Evolutionary conservation across 2,797 vertebrate genomes (phyloP), one percentile per base, ranked within the genome.

Genomic region (Sus cebifrons): DNA sequence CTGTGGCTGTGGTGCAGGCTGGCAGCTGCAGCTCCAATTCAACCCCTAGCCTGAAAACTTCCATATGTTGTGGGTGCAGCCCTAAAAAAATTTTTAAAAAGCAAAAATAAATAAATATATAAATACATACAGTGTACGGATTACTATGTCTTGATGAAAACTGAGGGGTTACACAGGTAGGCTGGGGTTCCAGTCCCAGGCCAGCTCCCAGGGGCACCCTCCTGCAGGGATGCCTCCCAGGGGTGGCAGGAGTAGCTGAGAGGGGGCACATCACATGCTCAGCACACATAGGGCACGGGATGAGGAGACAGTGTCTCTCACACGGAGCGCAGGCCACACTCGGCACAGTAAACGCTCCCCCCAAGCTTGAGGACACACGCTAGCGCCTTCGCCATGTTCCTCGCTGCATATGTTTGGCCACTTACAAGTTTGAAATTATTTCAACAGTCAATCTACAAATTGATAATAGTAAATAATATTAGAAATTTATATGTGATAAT

Each of bases 261-360:
- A 18, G 2, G 13, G 12, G 84, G 52, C 0, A 5, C 1, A 15
- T 29, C 73, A 0, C 4, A 21, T 6, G 29, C 60, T 2, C 6
- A 0, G n/a, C 9, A 16, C 73, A 12, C 2, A 49, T 3, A 6
- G 6, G n/a, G 40, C 56, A 81, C 52, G 18, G 32, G 52, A 77
- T 10, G 49, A 17, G 75, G 52, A 78, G 49, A n/a, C 52, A 56
- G 74, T 6, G 49, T 10, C 44, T 49, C 44, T 49, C 44, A 49
- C 44, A 49, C 9, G 44, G 44, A 49, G 44, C 44, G 44, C 44
- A 49, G 44, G 44, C 44, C 44, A 49, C 44, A 49, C 44, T 49
- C 6, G 9, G 10, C 21, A 20, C 60, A 23, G 60, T 0, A 17
- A 13, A 25, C 8, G 20, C 21, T 29, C 23, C 16, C 9, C 6